Percentiles rank a stretch among this genome's conserved stretches.
Evolutionary conservation across 1,140 invertebrate species (phyloP).

Genomic region (Parapsyche elsis): DNA sequence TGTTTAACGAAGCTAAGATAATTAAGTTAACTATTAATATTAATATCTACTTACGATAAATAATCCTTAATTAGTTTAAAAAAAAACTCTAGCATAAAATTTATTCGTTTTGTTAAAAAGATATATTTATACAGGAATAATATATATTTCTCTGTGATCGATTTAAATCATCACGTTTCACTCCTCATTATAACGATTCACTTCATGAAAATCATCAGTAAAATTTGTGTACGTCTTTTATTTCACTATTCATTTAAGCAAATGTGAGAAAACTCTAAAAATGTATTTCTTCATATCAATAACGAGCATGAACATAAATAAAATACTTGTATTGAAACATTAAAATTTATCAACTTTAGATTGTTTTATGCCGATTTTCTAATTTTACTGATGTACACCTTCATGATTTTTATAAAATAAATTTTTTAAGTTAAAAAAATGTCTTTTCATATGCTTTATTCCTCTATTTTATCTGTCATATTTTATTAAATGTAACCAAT

Average conservation of each 20-base stretch:
- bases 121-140: constrained; percentile 42
- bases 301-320: not conserved
- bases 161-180: constrained; percentile 28
- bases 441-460: not conserved
- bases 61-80: constrained; percentile 51
- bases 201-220: constrained; percentile 25
- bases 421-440: constrained; percentile 23
- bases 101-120: constrained; percentile 42
- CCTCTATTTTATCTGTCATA: no score
- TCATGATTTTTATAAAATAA: constrained; percentile 30
- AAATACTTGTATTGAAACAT: no score
- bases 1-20: constrained; percentile 53
- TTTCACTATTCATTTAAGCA: not conserved
- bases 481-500: no score
- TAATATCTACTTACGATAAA: constrained; percentile 48
- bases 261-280: not conserved
- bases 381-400: constrained; percentile 26
- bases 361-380: constrained; percentile 15
- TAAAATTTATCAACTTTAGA: no score
- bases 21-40: constrained; percentile 53
- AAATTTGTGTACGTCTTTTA: not conserved
- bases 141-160: constrained; percentile 23
- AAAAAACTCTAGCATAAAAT: constrained; percentile 42
- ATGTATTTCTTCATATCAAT: not conserved
- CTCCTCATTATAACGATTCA: constrained; percentile 8